Evolutionary conservation across 1,140 invertebrate species (phyloP), one percentile per base, ranked within the genome.

Genomic region (Sweltsa coloradensis): DNA sequence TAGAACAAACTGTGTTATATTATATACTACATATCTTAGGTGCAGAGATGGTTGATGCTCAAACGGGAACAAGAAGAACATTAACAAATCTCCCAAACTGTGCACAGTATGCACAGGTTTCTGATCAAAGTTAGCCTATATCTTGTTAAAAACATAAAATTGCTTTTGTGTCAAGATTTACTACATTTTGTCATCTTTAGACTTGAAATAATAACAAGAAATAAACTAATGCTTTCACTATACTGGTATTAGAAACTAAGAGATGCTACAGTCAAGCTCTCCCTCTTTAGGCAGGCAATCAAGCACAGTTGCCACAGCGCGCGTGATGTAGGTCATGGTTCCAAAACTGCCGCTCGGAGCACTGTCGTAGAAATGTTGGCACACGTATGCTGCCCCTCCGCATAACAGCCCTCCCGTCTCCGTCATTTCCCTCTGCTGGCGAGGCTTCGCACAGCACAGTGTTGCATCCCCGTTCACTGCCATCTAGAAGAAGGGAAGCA

Each of bases 301-400:
- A 22, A 91, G 69, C 16, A 81, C 71, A 0, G 72, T 66, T 31
- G 85, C 83, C 13, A 91, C 76, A 1, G 92, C 87, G 57, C 89
- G 77, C 23, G 91, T 88, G 56, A 99, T 77, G 58, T 98, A 99
- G 1, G 92, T 95, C 89, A 97, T 97, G 14, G 95, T 97, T 45
- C 96, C 96, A 67, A 80, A 97, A 59, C 83, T 83, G 34, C 96
- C 96, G 64, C 91, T 96, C 4, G 96, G 96, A 16, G 96, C 95
- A 63, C 85, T 90, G 64, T 99, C 96, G 65, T 97, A 99, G 60
- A 99, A 89, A 67, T 96, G 90, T 66, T 91, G 87, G 66, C 95
- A 98, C 50, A 99, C 90, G 50, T 85, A 89, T 0, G 87, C 90
- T 29, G 91, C 88, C 26, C 93, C 93, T 26, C 87, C 87, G 61